A percentile compares a stretch with the other conserved stretches of the same genome.
These are phyloP conservation scores for Xiphydria camelus DNA, from an alignment of 2,888 invertebrate genomes.

Conservation along the genomic window DNA sequence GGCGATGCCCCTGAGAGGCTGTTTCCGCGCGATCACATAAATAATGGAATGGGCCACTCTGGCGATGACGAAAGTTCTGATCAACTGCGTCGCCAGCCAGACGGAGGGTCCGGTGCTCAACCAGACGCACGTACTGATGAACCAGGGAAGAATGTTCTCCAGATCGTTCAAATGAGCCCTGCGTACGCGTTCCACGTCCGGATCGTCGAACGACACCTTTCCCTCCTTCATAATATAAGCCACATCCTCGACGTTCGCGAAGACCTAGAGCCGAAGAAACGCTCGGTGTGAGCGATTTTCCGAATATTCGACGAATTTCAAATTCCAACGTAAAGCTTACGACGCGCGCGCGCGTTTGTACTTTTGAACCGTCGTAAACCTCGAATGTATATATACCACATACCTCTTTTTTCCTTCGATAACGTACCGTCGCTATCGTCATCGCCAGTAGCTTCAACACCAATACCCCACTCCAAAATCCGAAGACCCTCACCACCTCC, in stretches of 20 bases:
- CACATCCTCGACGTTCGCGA: conserved; percentile 46
- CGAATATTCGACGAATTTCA: too few relatives aligned
- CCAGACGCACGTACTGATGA: conserved; percentile 58
- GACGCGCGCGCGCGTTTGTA: too few relatives aligned
- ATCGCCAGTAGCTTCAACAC: conserved; percentile 39
- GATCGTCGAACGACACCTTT: conserved; percentile 38
- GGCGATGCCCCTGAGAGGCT: conserved; percentile 56
- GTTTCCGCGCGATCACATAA: conserved; percentile 57
- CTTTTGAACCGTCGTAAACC: too few relatives aligned
- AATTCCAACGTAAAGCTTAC: too few relatives aligned
- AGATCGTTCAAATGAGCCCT: conserved; percentile 63
- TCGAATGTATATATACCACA: conserved; percentile 5
- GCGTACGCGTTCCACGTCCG: conserved; percentile 57
- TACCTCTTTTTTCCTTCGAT: conserved; percentile 40
- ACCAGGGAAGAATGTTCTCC: conserved; percentile 60
- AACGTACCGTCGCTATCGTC: conserved; percentile 29
- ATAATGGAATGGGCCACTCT: conserved; percentile 60
- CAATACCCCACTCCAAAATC: conserved; percentile 42
- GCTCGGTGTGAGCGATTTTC: too few relatives aligned
- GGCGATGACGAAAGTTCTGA: conserved; percentile 57
- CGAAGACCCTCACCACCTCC: conserved; percentile 34
- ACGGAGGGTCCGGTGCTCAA: conserved; percentile 55
- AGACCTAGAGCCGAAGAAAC: conserved; percentile 38
- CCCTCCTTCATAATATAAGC: conserved; percentile 11
- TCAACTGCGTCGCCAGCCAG: conserved; percentile 53